Evolutionary conservation across 2,113 vertebrate genomes (phyloP).

Genomic region (Strigops habroptila): DNA sequence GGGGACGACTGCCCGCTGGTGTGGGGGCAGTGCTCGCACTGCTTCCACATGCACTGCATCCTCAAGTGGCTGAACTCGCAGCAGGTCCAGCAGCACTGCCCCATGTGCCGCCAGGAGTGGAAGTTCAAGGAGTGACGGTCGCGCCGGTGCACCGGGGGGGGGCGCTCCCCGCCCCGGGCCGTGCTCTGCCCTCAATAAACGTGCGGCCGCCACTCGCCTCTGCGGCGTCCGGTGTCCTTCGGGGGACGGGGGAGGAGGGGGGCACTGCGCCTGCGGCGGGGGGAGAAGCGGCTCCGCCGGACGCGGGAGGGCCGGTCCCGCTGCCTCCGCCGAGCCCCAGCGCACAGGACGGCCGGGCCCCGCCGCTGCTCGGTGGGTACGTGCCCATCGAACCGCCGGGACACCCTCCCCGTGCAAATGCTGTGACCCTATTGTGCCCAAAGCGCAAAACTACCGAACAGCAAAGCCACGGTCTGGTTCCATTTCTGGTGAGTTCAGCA

Average conservation of each 20-base stretch:
- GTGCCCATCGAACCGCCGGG: not conserved
- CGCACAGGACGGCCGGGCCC: too few species aligned
- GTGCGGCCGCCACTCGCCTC: not conserved
- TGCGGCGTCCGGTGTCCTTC: not conserved
- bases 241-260: not conserved
- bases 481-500: not conserved
- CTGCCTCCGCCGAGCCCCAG: too few species aligned
- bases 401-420: not conserved
- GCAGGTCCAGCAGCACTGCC: constrained; percentile 97
- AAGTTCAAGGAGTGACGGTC: constrained; percentile 90
- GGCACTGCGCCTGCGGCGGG: not conserved
- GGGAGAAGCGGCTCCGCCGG: not conserved
- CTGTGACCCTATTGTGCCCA: not conserved
- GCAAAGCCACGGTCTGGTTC: not conserved
- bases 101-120: constrained; percentile 98
- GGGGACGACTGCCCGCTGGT: constrained; percentile 96
- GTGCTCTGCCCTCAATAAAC: not conserved
- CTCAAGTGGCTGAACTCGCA: constrained; percentile 97
- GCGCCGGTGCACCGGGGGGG: not conserved
- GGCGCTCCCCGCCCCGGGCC: not conserved
- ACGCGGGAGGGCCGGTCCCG: too few species aligned
- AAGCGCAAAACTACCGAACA: not conserved
- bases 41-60: constrained; percentile 99
- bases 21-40: constrained; percentile 97
- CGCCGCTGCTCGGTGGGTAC: not conserved